Evolutionary conservation across 2,888 invertebrate species (phyloP).

Genomic region (Drepanosiphum platanoidis): DNA sequence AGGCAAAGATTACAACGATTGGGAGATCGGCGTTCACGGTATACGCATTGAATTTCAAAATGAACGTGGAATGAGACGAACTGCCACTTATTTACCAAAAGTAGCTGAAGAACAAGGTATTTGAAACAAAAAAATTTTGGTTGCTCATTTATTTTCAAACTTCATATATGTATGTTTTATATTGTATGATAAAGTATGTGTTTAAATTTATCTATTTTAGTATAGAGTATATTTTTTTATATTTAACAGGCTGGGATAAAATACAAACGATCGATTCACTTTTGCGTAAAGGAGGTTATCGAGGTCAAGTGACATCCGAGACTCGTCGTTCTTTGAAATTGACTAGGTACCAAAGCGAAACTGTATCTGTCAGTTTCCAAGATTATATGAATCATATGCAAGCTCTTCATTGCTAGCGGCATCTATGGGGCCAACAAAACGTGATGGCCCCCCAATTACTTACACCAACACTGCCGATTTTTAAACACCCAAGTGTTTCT

Average conservation of each 20-base stretch:
- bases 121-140: background rate
- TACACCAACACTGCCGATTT: slow-evolving; percentile 53
- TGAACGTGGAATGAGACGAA: slow-evolving; percentile 91
- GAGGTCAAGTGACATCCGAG: slow-evolving; percentile 88
- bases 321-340: slow-evolving; percentile 89
- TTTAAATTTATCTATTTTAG: background rate
- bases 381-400: slow-evolving; percentile 80
- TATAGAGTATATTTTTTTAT: background rate
- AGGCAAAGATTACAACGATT: slow-evolving; percentile 93
- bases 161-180: no score
- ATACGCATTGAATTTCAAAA: slow-evolving; percentile 97
- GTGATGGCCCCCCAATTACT: slow-evolving; percentile 66
- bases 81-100: slow-evolving; percentile 98
- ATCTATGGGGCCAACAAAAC: slow-evolving; percentile 71
- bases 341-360: slow-evolving; percentile 96
- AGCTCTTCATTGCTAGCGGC: slow-evolving; percentile 79
- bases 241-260: slow-evolving; percentile 91
- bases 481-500: slow-evolving; percentile 13
- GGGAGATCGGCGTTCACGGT: slow-evolving; percentile 97
- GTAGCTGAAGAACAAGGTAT: slow-evolving; percentile 97
- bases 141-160: background rate
- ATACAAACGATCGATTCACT: slow-evolving; percentile 97
- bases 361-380: slow-evolving; percentile 87
- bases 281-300: slow-evolving; percentile 96
- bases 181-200: background rate